These are phyloP conservation scores for Rhinichthys klamathensis DNA, from an alignment of 2,113 vertebrate species.

Conservation along the genomic window DNA sequence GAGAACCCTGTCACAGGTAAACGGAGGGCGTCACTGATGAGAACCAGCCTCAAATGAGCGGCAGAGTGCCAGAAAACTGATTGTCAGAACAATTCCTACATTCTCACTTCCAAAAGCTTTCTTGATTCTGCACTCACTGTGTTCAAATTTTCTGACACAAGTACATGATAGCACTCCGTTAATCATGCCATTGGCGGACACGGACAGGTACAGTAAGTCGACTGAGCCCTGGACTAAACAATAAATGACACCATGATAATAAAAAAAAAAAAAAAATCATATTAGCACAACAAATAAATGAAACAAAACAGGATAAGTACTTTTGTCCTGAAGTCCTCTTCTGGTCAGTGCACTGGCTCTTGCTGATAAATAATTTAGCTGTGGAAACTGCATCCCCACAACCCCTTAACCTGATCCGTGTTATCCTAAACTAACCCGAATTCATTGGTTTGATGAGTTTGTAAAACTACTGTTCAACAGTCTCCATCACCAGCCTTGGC, in stretches of 20 bases:
- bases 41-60: constrained; percentile 68
- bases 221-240: constrained; percentile 46
- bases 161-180: not conserved
- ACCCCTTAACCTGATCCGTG: constrained; percentile 43
- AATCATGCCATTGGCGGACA: constrained; percentile 53
- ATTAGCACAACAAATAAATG: constrained; percentile 61
- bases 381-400: constrained; percentile 53
- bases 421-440: constrained; percentile 30
- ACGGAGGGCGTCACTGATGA: constrained; percentile 62
- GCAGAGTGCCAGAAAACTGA: constrained; percentile 50
- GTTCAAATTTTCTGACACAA: constrained; percentile 33
- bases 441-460: constrained; percentile 34
- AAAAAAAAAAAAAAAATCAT: constrained; percentile 41
- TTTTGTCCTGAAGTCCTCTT: constrained; percentile 72
- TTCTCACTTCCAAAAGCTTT: constrained; percentile 20
- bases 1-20: constrained; percentile 66
- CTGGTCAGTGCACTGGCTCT: constrained; percentile 74
- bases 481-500: constrained; percentile 44
- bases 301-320: constrained; percentile 68
- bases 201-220: constrained; percentile 64
- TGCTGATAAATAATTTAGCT: constrained; percentile 68
- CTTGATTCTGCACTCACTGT: constrained; percentile 7
- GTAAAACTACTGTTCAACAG: constrained; percentile 50
- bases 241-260: constrained; percentile 35
- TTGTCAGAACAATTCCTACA: constrained; percentile 57